These are phyloP conservation scores for Semicossyphus pulcher DNA, from an alignment of 2,113 vertebrate species.

Conservation along the genomic window DNA sequence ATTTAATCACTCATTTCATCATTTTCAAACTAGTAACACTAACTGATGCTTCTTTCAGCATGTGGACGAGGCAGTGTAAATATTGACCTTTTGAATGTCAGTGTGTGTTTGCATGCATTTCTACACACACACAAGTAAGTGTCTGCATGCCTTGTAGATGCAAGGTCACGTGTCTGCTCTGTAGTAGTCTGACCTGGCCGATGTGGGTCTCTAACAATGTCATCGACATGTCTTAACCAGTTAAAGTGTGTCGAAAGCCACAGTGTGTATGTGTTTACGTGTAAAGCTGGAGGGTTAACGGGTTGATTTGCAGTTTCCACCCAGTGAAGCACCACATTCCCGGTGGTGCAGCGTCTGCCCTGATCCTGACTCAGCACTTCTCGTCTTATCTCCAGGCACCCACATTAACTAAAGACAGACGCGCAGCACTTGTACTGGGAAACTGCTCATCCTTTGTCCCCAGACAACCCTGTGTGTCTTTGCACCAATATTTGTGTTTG, in stretches of 20 bases:
- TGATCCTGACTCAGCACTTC: conserved; percentile 64
- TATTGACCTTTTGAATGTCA: conserved; percentile 6
- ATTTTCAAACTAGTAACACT: conserved; percentile 33
- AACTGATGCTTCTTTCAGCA: conserved; percentile 41
- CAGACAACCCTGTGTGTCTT: conserved; percentile 27
- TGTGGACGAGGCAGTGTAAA: conserved; percentile 23
- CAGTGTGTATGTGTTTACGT: not conserved
- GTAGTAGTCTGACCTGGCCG: conserved; percentile 8
- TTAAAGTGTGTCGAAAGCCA: not conserved
- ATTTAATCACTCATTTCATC: not conserved
- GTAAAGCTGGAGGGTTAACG: conserved; percentile 4
- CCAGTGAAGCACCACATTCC: conserved; percentile 37
- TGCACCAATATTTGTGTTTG: not conserved
- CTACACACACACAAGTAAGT: conserved; percentile 7
- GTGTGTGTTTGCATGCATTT: conserved; percentile 37
- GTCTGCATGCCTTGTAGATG: conserved; percentile 51
- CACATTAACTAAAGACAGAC: conserved; percentile 47
- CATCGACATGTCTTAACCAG: conserved; percentile 7
- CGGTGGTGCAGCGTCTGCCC: conserved; percentile 41
- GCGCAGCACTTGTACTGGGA: conserved; percentile 31
- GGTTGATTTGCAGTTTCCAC: conserved; percentile 57
- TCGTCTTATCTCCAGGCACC: conserved; percentile 63
- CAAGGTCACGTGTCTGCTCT: not conserved
- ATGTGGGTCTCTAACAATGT: not conserved
- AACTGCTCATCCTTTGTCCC: conserved; percentile 21